A percentile compares a stretch with the other conserved stretches of the same genome.
Evolutionary conservation across 2,888 invertebrate genomes (phyloP).

Genomic region (Zaprionus lineosus): DNA sequence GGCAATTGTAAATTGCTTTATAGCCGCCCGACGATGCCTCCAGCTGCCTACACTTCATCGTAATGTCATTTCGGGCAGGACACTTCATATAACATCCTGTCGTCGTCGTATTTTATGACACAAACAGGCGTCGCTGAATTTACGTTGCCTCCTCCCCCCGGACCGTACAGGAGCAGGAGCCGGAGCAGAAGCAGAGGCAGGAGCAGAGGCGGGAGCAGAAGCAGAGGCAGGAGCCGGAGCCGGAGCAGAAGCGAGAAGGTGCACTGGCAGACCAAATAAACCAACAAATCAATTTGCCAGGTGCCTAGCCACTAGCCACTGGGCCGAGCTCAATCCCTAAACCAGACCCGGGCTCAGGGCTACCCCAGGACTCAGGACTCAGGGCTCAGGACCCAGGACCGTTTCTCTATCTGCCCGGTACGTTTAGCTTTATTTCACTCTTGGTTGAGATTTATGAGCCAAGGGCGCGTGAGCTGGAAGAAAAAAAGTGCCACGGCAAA

Average conservation of each 20-base stretch:
- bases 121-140: slow-evolving; percentile 66
- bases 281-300: slow-evolving; percentile 77
- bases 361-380: slow-evolving; percentile 9
- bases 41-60: slow-evolving; percentile 66
- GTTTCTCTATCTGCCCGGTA: slow-evolving; percentile 49
- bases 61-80: slow-evolving; percentile 71
- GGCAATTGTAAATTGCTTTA: slow-evolving; percentile 75
- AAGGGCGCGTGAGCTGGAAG: slow-evolving; percentile 72
- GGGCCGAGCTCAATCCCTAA: too few relatives aligned
- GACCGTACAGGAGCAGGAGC: too few relatives aligned
- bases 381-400: not conserved
- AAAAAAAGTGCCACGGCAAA: slow-evolving; percentile 61
- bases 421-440: slow-evolving; percentile 78
- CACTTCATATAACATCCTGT: slow-evolving; percentile 66
- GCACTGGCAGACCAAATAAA: slow-evolving; percentile 59
- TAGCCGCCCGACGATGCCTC: slow-evolving; percentile 51
- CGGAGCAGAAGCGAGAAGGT: too few relatives aligned
- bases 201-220: too few relatives aligned
- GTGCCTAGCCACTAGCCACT: slow-evolving; percentile 55
- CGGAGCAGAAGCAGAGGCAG: too few relatives aligned
- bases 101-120: slow-evolving; percentile 74
- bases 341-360: slow-evolving; percentile 1
- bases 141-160: slow-evolving; percentile 50
- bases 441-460: slow-evolving; percentile 75
- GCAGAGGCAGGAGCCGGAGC: too few relatives aligned